Base-by-base conservation (phyloP, 1,140 invertebrate species). In the Wiebesia pumilae region DNA sequence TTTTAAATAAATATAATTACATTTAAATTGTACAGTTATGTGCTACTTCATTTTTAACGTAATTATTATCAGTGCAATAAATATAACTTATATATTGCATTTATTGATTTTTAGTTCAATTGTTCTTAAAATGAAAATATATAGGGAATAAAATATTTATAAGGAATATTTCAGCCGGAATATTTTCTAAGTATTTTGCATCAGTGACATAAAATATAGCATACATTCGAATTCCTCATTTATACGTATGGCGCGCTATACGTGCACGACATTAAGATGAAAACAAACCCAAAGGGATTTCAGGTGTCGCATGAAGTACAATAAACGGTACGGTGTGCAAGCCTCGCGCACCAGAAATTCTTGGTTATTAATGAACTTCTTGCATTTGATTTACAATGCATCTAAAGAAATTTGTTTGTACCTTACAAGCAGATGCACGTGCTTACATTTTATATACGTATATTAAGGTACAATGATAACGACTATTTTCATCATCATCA, bases 311-410 rank as follows among this genome's bases (percentile, higher is more conserved):
- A 81, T 38, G 85, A 85, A 87, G 87, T 89, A 90, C 90, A 91
- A 86, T 90, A 91, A 91, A 89, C 88, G 88, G 88, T 83, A 84
- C 88, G 91, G 90, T 89, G 91, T 91, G 89, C 88, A 85, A 75
- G 73, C 75, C 84, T 89, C 87, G 85, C 89, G 90, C 89, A 90
- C 89, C 89, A 77, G 89, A 69, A 65, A 88, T 88, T 89, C 73
- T 86, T 71, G 4, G 35, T 16, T 38, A 38, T 82, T 67, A 16
- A 27, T 81, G 27, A 27, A 51, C 10, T 19, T 65, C 33, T 38
- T 80, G 3, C 33, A 0, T 47, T 80, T 38, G 7, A 30, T 80
- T 38, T 80, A n/a, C 6, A 54, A 33, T 77, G 19, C 14, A 19
- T 54, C 6, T 3, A 9, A 54, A 51, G 21, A 0, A 9, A 10